These are phyloP conservation scores for Myripristis jacobus DNA, from an alignment of 2,797 vertebrate species.

Conservation along the genomic window DNA sequence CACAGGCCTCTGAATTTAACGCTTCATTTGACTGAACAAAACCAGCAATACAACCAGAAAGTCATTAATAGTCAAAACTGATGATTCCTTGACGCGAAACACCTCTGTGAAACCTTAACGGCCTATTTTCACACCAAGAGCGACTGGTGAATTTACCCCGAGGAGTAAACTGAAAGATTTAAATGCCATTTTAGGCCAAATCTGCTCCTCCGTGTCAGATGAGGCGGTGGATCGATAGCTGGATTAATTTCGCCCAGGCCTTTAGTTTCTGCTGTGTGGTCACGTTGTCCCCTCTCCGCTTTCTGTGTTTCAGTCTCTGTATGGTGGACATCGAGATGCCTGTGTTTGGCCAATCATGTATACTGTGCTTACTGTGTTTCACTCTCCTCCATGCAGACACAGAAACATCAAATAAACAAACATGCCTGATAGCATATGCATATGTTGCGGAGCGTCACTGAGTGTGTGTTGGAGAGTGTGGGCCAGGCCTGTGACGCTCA, in stretches of 20 bases:
- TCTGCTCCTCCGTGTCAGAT: constrained; percentile 57
- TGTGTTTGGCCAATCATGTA: not conserved
- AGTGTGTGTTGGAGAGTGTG: no score
- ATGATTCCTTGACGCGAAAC: not conserved
- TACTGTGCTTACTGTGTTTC: no score
- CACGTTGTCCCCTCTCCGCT: not conserved
- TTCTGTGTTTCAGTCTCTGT: not conserved
- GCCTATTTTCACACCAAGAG: not conserved
- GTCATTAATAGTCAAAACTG: not conserved
- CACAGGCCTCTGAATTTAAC: constrained; percentile 1
- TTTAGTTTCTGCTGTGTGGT: constrained; percentile 33
- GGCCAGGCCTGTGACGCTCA: no score
- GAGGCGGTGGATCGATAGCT: constrained; percentile 54
- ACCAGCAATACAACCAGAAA: not conserved
- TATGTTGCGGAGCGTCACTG: no score
- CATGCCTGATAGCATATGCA: no score
- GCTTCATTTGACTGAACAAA: not conserved
- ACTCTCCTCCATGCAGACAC: not conserved
- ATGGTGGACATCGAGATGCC: not conserved
- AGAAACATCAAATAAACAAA: no score
- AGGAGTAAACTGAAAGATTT: constrained; percentile 26
- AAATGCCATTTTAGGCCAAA: constrained; percentile 27
- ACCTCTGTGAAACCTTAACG: not conserved
- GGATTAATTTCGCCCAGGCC: constrained; percentile 37
- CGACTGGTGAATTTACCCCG: not conserved